phyloP scores from a whole-genome alignment of 2,797 vertebrate species.

The Tarsius wallacei region DNA sequence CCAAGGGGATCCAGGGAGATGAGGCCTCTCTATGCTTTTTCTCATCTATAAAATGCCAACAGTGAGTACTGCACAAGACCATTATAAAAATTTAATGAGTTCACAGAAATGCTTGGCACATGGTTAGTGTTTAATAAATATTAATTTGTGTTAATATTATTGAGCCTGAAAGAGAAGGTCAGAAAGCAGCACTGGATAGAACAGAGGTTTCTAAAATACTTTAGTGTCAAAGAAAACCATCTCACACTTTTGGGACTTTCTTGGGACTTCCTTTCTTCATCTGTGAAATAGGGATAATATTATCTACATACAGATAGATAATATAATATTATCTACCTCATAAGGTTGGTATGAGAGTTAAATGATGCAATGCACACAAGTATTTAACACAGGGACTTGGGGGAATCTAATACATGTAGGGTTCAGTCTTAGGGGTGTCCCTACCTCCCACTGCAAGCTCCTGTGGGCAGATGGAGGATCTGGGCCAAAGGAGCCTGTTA shows the following conservation, averaged over 20 bases:
- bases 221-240: background rate
- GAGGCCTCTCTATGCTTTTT: background rate
- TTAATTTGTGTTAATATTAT: background rate
- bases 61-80: background rate
- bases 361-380: background rate
- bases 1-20: background rate
- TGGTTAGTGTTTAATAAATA: background rate
- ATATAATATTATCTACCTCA: background rate
- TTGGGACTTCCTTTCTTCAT: background rate
- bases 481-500: background rate
- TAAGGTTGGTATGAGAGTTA: background rate
- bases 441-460: background rate
- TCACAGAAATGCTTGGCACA: background rate
- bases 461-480: background rate
- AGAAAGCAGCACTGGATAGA: background rate
- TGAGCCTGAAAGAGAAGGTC: background rate
- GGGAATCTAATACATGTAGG: background rate
- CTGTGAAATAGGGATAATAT: background rate
- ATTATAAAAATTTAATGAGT: background rate
- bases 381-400: background rate
- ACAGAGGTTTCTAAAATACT: background rate
- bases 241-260: background rate
- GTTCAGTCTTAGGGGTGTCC: background rate
- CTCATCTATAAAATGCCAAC: background rate
- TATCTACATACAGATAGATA: too few species aligned